Conservation (phyloP, 2,113 vertebrate species). For the Tachuris rubrigastra region DNA sequence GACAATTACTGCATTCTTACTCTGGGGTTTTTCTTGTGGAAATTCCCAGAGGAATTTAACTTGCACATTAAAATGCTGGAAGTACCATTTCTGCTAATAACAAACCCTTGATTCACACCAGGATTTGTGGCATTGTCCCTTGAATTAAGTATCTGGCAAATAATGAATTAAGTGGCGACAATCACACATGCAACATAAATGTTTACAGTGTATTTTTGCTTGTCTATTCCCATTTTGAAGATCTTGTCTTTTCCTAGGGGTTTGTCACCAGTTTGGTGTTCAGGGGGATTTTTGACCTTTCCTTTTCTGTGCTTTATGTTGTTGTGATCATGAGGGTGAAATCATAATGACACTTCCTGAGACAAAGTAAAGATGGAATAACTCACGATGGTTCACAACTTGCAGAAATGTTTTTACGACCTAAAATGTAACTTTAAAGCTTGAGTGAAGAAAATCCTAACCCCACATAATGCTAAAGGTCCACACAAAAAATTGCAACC, state of each 20-base stretch:
- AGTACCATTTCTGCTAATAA: not conserved
- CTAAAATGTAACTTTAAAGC: not conserved
- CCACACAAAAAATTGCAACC: not conserved
- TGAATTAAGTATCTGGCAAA: not conserved
- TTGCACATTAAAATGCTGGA: not conserved
- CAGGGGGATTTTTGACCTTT: not conserved
- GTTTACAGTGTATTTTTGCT: not conserved
- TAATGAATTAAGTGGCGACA: not conserved
- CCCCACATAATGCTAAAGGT: accelerated
- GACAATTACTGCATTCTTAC: slow-evolving; percentile 3
- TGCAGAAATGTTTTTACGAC: not conserved
- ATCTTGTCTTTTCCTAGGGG: not conserved
- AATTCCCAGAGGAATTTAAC: not conserved
- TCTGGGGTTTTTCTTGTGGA: not conserved
- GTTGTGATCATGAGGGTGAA: not conserved
- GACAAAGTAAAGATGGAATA: not conserved
- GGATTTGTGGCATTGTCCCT: not conserved
- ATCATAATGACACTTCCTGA: not conserved
- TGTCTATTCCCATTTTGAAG: not conserved
- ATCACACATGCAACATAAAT: not conserved
- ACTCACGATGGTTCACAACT: not conserved
- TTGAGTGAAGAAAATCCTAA: not conserved
- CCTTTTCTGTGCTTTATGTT: not conserved
- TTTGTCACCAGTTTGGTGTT: not conserved
- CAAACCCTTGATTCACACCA: not conserved